Conservation (phyloP, 2,888 invertebrate species). For the Hofmannophila pseudospretella region DNA sequence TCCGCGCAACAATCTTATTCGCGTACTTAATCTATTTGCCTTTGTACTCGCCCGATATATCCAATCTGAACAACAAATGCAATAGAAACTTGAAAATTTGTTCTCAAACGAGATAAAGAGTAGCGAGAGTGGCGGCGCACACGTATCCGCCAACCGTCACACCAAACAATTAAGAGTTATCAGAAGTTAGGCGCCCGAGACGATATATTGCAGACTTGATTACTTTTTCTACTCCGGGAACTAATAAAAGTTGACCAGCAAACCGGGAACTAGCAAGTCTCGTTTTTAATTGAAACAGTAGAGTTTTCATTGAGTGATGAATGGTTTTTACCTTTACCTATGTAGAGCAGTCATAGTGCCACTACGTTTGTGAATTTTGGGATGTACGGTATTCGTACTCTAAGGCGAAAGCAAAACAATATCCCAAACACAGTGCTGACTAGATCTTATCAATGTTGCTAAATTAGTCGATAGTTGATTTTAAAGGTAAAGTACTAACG, state of each 20-base stretch:
- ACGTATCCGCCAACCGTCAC: constrained; percentile 37
- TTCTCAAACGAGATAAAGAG: constrained; percentile 34
- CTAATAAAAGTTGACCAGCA: constrained; percentile 70
- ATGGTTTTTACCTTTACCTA: constrained; percentile 1
- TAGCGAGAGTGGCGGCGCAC: constrained; percentile 23
- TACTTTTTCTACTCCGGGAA: constrained; percentile 61
- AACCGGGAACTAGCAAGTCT: constrained; percentile 42
- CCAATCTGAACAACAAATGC: constrained; percentile 23
- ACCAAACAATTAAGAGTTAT: constrained; percentile 65
- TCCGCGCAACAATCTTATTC: no score
- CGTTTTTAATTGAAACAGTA: constrained; percentile 60
- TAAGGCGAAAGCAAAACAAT: no score
- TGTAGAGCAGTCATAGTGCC: neutral
- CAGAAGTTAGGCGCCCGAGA: constrained; percentile 42
- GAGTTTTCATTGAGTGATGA: constrained; percentile 26
- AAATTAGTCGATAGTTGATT: no score
- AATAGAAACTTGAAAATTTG: constrained; percentile 36
- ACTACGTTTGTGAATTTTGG: no score
- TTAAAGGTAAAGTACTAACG: no score
- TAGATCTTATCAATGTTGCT: no score
- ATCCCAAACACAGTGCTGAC: no score
- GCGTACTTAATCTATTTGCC: no score
- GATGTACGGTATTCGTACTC: no score
- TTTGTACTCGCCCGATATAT: neutral
- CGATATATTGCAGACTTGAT: constrained; percentile 64